A percentile compares a stretch with the other conserved stretches of the same genome.
Evolutionary conservation across 1,140 invertebrate genomes (phyloP).

Genomic region (Solenopsis fugax): DNA sequence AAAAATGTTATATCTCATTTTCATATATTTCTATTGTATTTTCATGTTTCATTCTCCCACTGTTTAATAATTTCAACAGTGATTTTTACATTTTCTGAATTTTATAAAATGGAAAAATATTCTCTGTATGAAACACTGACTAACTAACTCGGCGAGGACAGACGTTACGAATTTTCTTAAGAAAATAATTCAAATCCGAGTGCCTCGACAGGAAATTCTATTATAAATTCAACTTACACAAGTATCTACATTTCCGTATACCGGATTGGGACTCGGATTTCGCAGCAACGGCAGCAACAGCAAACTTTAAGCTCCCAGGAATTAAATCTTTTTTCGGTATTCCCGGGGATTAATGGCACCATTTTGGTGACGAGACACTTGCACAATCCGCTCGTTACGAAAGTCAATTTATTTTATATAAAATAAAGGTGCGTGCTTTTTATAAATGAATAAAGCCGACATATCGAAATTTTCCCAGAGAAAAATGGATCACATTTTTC

Average conservation of each 20-base stretch:
- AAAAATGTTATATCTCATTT: neutral
- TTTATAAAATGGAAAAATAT: neutral
- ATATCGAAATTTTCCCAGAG: neutral
- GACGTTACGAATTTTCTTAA: slow-evolving; percentile 16
- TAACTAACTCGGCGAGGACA: slow-evolving; percentile 2
- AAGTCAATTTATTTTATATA: slow-evolving; percentile 28
- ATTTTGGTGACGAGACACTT: slow-evolving; percentile 20
- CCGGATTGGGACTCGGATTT: neutral
- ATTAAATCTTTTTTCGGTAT: slow-evolving; percentile 44
- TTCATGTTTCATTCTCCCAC: neutral
- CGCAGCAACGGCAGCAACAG: slow-evolving; percentile 6
- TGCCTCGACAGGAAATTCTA: slow-evolving; percentile 40
- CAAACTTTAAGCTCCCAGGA: slow-evolving; percentile 45
- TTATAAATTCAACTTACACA: slow-evolving; percentile 32
- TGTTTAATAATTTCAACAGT: neutral
- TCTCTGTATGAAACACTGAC: neutral
- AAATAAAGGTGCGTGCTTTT: slow-evolving; percentile 26
- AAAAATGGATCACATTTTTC: slow-evolving; percentile 27
- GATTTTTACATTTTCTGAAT: neutral
- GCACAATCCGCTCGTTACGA: neutral
- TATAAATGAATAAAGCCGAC: neutral
- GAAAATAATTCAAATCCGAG: slow-evolving; percentile 49
- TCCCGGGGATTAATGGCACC: slow-evolving; percentile 24
- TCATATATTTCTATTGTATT: neutral
- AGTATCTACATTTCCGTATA: slow-evolving; percentile 49